Percentiles rank a stretch among this genome's conserved stretches.
phyloP scores from a whole-genome alignment of 2,113 vertebrate genomes.

The Gobiocypris rarus region DNA sequence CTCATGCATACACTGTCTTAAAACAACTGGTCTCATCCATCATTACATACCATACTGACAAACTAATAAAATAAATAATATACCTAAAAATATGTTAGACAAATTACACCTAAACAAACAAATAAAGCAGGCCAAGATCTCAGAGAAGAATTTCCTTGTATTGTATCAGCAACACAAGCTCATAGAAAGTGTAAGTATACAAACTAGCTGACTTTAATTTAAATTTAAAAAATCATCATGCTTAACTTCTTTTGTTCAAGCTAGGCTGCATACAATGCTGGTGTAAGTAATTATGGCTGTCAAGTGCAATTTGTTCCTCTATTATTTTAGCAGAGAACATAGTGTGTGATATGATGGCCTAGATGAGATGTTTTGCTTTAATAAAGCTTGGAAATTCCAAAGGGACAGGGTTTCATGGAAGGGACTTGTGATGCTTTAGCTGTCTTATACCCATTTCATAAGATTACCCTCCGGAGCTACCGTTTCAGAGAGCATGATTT shows the following conservation, averaged over 20 bases:
- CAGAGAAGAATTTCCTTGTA: neutral
- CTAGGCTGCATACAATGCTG: neutral
- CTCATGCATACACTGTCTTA: neutral
- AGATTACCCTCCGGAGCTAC: conserved; percentile 19
- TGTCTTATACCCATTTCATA: conserved; percentile 16
- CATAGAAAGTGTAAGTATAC: too few species aligned
- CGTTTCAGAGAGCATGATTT: conserved; percentile 23
- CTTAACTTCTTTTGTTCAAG: neutral
- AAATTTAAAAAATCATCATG: too few species aligned
- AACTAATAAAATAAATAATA: neutral
- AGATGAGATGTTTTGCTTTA: conserved; percentile 25
- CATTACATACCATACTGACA: neutral
- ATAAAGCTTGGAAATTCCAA: conserved; percentile 26
- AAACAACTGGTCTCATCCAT: conserved; percentile 11
- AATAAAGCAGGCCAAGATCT: neutral
- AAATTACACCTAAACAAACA: neutral
- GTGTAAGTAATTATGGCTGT: conserved; percentile 16
- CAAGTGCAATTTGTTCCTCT: conserved; percentile 28
- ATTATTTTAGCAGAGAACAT: neutral
- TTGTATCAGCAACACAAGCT: neutral
- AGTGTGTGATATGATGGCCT: conserved; percentile 2
- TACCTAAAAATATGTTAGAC: neutral
- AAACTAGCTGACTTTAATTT: neutral
- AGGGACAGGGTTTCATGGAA: conserved; percentile 3
- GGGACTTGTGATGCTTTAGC: neutral